Evolutionary conservation across 30 jellyfish, hydroid and myxozoan genomes (phyloP).

Genomic region (Turritopsis rubra): DNA sequence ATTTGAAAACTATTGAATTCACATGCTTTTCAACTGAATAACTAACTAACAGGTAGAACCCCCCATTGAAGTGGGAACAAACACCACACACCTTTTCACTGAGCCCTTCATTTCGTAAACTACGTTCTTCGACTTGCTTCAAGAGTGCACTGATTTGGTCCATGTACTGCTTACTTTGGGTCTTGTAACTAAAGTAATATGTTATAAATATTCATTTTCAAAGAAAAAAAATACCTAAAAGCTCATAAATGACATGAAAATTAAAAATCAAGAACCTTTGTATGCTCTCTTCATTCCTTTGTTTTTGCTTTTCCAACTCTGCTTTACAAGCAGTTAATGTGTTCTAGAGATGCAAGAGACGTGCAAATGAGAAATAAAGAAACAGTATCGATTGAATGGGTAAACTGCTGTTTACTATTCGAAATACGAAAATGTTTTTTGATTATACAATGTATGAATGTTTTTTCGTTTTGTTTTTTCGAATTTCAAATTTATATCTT

Average conservation of each 20-base stretch:
- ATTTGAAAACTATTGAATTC: too few species aligned
- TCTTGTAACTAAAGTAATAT: conserved; percentile 20
- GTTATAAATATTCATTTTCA: too few species aligned
- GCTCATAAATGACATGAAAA: too few species aligned
- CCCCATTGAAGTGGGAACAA: too few species aligned
- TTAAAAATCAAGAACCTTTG: neutral
- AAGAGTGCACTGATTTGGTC: conserved; percentile 33
- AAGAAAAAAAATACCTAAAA: too few species aligned
- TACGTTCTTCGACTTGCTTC: conserved; percentile 31
- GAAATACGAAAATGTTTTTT: too few species aligned
- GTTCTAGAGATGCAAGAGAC: neutral
- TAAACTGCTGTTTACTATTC: too few species aligned
- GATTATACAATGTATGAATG: too few species aligned
- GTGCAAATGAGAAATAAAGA: neutral
- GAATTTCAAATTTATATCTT: too few species aligned
- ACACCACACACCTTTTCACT: conserved; percentile 13
- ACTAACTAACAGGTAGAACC: neutral
- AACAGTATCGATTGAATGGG: too few species aligned
- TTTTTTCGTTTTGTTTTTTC: too few species aligned
- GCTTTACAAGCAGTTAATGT: neutral
- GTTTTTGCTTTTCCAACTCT: neutral
- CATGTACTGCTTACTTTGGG: conserved; percentile 37
- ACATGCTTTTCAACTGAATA: neutral
- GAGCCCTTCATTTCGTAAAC: conserved; percentile 18
- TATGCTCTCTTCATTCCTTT: neutral